A percentile compares a stretch with the other conserved stretches of the same genome.
These are phyloP conservation scores for Caranx melampygus DNA, from an alignment of 2,113 vertebrate genomes.

Conservation along the genomic window DNA sequence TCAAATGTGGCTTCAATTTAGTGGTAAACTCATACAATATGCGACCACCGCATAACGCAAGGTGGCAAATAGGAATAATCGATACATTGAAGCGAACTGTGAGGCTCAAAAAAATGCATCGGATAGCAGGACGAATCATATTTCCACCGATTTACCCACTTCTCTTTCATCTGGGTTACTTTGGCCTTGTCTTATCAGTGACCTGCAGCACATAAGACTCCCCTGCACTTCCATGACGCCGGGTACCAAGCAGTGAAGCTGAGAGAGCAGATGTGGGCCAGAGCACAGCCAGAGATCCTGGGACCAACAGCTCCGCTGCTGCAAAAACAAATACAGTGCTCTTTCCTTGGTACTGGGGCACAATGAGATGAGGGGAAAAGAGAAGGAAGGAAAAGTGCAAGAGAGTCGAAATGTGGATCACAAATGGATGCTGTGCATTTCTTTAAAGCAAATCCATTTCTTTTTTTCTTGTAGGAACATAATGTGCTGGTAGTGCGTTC, in stretches of 20 bases:
- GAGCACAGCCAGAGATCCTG: constrained; percentile 67
- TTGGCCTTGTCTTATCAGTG: constrained; percentile 72
- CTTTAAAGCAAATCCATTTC: constrained; percentile 17
- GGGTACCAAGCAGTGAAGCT: constrained; percentile 72
- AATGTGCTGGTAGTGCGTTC: constrained; percentile 31
- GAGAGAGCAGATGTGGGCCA: constrained; percentile 72
- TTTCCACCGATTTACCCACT: constrained; percentile 24
- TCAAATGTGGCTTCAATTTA: neutral
- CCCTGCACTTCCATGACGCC: constrained; percentile 55
- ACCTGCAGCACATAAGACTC: constrained; percentile 56
- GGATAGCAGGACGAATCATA: constrained; percentile 14
- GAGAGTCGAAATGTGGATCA: neutral
- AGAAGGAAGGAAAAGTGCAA: neutral
- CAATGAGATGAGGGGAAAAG: constrained; percentile 22
- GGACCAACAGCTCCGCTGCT: constrained; percentile 64
- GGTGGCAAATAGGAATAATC: neutral
- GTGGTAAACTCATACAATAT: constrained; percentile 7
- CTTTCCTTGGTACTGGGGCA: constrained; percentile 43
- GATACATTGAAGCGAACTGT: constrained; percentile 5
- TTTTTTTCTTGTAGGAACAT: constrained; percentile 44
- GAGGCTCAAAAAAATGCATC: neutral
- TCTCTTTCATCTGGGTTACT: constrained; percentile 62
- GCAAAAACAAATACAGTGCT: constrained; percentile 68
- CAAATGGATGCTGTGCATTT: constrained; percentile 37
- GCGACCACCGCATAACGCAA: neutral